Conservation (phyloP, 2,113 vertebrate species). For the Macquaria ambigua region DNA sequence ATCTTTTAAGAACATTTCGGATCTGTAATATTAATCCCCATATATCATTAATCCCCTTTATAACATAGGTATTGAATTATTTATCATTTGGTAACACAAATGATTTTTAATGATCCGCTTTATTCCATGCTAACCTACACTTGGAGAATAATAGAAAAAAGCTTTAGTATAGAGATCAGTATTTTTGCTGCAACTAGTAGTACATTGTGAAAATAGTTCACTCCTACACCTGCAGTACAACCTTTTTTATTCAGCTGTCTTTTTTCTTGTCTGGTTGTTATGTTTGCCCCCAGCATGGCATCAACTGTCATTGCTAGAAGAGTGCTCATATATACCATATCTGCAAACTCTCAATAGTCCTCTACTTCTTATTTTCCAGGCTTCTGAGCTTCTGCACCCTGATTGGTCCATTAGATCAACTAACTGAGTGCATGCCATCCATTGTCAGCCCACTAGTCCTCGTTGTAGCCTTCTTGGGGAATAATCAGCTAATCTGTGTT, state of each 20-base stretch:
- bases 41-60: too few relatives aligned
- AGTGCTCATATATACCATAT: neutral
- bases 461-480: conserved; percentile 2
- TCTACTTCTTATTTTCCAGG: neutral
- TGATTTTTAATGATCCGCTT: too few relatives aligned
- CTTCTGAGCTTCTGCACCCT: neutral
- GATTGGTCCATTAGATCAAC: conserved; percentile 43
- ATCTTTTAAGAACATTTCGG: too few relatives aligned
- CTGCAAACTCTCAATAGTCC: neutral
- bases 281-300: neutral
- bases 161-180: neutral
- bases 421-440: conserved; percentile 18
- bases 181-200: neutral
- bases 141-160: too few relatives aligned
- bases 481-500: conserved; percentile 29
- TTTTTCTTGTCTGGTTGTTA: neutral
- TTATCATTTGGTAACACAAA: too few relatives aligned
- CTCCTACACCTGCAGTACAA: neutral
- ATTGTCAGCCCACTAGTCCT: conserved; percentile 4
- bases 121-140: too few relatives aligned
- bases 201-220: too few relatives aligned
- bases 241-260: neutral
- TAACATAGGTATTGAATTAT: too few relatives aligned
- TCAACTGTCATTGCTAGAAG: neutral
- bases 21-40: too few relatives aligned